Evolutionary conservation across 2,113 vertebrate genomes (phyloP).

Genomic region (Sinocyclocheilus anshuiensis): DNA sequence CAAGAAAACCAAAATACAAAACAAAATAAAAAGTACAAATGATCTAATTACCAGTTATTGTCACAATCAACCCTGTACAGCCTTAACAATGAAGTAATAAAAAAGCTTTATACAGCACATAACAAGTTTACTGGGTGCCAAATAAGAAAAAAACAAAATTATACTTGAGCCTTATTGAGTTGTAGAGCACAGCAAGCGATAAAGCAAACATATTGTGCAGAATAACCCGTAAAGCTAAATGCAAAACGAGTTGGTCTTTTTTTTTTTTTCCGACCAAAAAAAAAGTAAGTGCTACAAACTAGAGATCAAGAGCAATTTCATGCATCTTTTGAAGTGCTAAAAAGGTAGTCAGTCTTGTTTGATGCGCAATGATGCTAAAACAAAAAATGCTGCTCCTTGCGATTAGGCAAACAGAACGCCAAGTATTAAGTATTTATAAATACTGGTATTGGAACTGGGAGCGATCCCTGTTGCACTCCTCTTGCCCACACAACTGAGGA

Average conservation of each 20-base stretch:
- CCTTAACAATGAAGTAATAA: conserved; percentile 93
- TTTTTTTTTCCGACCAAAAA: conserved; percentile 59
- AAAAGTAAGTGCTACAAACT: conserved; percentile 73
- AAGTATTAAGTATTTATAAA: conserved; percentile 72
- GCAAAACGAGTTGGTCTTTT: conserved; percentile 72
- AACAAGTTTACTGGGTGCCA: conserved; percentile 84
- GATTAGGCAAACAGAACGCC: conserved; percentile 62
- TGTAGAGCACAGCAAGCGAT: conserved; percentile 82
- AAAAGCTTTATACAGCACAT: conserved; percentile 99
- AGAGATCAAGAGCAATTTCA: conserved; percentile 71
- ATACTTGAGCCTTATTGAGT: conserved; percentile 76
- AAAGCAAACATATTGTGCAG: conserved; percentile 79
- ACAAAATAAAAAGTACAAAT: conserved; percentile 79
- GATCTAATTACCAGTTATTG: conserved; percentile 93
- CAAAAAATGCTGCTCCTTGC: conserved; percentile 71
- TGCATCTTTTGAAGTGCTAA: conserved; percentile 88
- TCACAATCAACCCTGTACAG: conserved; percentile 99
- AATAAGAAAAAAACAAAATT: conserved; percentile 77
- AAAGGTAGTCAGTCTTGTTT: conserved; percentile 77
- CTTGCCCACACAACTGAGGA: conserved; percentile 52
- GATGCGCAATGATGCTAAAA: conserved; percentile 69
- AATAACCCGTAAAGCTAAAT: conserved; percentile 74
- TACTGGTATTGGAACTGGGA: conserved; percentile 56
- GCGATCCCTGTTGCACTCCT: conserved; percentile 60
- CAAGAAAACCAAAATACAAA: conserved; percentile 75